A percentile compares a stretch with the other conserved stretches of the same genome.
phyloP scores from a whole-genome alignment of 2,888 invertebrate genomes.

The Neocrepidodera transversa region DNA sequence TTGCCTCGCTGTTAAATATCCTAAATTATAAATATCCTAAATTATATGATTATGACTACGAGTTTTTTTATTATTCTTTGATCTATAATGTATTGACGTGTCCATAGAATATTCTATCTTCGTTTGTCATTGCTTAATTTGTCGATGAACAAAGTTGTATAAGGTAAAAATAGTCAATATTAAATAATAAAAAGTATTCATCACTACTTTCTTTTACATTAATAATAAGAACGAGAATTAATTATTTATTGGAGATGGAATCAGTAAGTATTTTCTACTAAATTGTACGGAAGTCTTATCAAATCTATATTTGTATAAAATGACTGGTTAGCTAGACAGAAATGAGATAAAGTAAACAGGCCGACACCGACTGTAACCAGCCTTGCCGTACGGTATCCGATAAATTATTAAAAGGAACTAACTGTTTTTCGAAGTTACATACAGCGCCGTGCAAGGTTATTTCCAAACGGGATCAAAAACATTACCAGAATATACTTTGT shows the following conservation, averaged over 20 bases:
- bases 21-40: too few species aligned
- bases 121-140: too few species aligned
- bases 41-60: too few species aligned
- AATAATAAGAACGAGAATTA: neutral
- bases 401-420: constrained; percentile 3
- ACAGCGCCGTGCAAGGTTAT: neutral
- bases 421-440: neutral
- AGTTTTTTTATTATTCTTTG: too few species aligned
- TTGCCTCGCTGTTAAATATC: too few species aligned
- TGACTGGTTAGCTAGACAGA: neutral
- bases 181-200: too few species aligned
- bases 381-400: neutral
- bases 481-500: too few species aligned
- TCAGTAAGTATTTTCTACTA: neutral
- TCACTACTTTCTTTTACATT: too few species aligned
- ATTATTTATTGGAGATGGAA: neutral
- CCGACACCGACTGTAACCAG: neutral
- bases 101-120: too few species aligned
- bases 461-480: neutral
- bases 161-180: too few species aligned
- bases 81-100: too few species aligned
- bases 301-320: neutral
- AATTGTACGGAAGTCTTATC: neutral
- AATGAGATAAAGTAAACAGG: neutral
- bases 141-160: too few species aligned